phyloP scores from a whole-genome alignment of 1,140 invertebrate genomes.

The Scaptomyza pallida region DNA sequence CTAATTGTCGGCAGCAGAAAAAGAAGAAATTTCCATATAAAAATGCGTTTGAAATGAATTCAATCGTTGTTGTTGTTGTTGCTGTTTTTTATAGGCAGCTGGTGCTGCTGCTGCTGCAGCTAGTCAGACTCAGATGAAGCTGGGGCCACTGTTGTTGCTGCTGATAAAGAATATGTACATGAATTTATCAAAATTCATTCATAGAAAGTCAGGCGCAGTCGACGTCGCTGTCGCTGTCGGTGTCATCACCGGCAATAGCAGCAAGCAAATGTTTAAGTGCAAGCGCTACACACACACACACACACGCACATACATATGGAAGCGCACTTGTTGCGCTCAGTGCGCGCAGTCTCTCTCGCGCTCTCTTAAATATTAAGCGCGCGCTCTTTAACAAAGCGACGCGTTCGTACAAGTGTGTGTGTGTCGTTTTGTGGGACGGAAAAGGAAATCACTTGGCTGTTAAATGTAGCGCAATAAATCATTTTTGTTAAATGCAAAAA shows the following conservation, averaged over 20 bases:
- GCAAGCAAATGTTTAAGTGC: conserved; percentile 35
- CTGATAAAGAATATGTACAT: conserved; percentile 65
- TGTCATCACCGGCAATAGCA: conserved; percentile 39
- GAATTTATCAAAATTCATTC: conserved; percentile 82
- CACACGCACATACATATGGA: conserved; percentile 2
- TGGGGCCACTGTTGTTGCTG: conserved; percentile 26
- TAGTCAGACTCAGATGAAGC: conserved; percentile 19
- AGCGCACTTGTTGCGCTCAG: conserved; percentile 43
- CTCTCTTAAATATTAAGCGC: conserved; percentile 52
- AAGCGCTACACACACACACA: neutral
- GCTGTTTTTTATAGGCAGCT: conserved; percentile 38
- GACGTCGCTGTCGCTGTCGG: neutral
- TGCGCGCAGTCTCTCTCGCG: conserved; percentile 3
- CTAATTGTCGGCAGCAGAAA: conserved; percentile 73
- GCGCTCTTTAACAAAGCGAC: conserved; percentile 9
- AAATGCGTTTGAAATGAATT: conserved; percentile 45
- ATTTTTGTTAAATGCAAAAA: conserved; percentile 54
- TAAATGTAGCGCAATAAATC: conserved; percentile 44
- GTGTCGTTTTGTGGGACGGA: conserved; percentile 39
- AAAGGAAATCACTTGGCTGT: conserved; percentile 66
- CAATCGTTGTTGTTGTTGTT: conserved; percentile 11
- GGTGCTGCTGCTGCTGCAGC: conserved; percentile 34
- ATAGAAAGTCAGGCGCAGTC: conserved; percentile 50
- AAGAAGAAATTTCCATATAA: conserved; percentile 65
- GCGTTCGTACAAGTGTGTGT: conserved; percentile 1